Evolutionary conservation across 2,797 vertebrate genomes (phyloP).

Genomic region (Synanceia verrucosa): DNA sequence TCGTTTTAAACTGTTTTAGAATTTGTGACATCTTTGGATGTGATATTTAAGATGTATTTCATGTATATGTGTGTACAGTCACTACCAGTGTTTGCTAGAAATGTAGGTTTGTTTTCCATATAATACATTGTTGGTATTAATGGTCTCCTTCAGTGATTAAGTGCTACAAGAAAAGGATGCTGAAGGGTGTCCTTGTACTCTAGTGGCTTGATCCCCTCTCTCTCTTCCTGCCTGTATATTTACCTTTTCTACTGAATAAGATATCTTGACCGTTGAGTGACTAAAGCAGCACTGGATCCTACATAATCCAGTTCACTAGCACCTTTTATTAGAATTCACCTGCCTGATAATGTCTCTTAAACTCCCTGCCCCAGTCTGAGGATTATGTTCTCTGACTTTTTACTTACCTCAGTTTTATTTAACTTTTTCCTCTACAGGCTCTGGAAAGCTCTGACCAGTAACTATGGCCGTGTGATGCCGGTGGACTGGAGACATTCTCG

Average conservation of each 20-base stretch:
- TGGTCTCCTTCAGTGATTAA: not conserved
- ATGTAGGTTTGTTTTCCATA: not conserved
- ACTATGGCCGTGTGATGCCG: constrained; percentile 90
- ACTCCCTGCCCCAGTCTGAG: not conserved
- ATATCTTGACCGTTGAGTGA: not conserved
- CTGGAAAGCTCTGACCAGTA: constrained; percentile 92
- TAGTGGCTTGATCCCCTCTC: not conserved
- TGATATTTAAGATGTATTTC: not conserved
- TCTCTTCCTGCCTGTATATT: not conserved
- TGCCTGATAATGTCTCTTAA: not conserved
- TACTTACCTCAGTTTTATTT: not conserved
- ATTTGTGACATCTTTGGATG: constrained; percentile 4
- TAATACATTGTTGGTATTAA: not conserved
- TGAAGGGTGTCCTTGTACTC: not conserved
- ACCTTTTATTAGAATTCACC: not conserved
- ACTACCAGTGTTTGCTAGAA: not conserved
- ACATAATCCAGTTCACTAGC: not conserved
- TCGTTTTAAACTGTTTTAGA: too few species aligned
- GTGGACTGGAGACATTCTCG: constrained; percentile 92
- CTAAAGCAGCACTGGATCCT: not conserved
- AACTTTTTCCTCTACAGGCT: constrained; percentile 79
- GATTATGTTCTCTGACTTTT: not conserved
- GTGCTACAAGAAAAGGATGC: not conserved
- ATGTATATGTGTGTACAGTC: not conserved
- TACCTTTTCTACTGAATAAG: not conserved